Evolutionary conservation across 2,113 vertebrate species (phyloP), one percentile per base, ranked within the genome.

Genomic region (Rhea pennata): DNA sequence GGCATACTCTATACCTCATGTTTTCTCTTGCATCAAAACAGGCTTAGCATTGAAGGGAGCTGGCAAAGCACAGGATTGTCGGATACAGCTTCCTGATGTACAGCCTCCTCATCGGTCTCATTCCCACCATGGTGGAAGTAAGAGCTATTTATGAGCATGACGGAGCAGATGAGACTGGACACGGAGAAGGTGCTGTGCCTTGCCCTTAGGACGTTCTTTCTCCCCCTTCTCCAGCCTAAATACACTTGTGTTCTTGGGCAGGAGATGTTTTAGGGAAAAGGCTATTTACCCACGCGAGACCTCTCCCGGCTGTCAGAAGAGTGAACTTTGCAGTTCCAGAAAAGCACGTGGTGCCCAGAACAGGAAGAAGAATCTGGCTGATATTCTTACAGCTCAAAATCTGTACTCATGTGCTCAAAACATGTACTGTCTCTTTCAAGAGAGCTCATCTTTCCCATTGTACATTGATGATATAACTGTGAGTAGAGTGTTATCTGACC

Each of bases 1-100:
- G 59, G 10, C 14, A 4, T 4, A n/a, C 8, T 16, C 17, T 42
- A 0, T 40, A 10, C 31, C 44, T 40, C 10, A 12, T 72, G 26
- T 66, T 88, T 87, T 29, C 19, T 56, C 21, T 62, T 62, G 29
- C 64, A 31, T 27, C 6, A 79, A 48, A 81, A 10, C 3, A 5
- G 0, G 6, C 22, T 33, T 26, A 0, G 7, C 33, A 67, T 82
- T 40, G 48, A 65, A 27, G 22, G 19, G 56, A 77, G 11, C 1
- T 74, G 59, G 21, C 75, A 61, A 74, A 36, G 6, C 46, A 3
- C 3, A 20, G 53, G 13, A 24, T 81, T 9, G 36, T 36, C 36
- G 6, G 6, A 36, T 48, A 16, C 20, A 23, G 21, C 50, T 10
- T 78, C n/a, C 27, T 8, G 3, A 6, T 5, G 1, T 75, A 62